phyloP scores from a whole-genome alignment of 2,113 vertebrate genomes.

The Pollachius pollachius region DNA sequence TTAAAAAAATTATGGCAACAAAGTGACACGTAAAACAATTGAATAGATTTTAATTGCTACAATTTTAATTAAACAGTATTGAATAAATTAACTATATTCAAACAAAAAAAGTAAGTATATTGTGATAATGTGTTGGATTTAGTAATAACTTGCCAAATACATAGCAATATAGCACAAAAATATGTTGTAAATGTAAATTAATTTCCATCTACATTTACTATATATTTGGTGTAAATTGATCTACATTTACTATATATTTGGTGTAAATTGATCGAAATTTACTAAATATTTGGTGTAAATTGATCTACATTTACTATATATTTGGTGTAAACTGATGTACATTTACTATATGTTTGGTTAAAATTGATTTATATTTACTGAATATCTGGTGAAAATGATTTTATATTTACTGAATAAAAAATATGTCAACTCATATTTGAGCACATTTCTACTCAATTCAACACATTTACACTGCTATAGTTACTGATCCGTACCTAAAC shows the following conservation, averaged over 20 bases:
- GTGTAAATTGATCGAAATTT: too few relatives aligned
- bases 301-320: constrained; percentile 17
- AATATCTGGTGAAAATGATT: constrained; percentile 7
- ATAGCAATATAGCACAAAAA: background rate
- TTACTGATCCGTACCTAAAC: constrained; percentile 12
- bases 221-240: too few relatives aligned
- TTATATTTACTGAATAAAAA: too few relatives aligned
- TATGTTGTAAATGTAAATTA: too few relatives aligned
- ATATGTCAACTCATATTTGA: constrained; percentile 3
- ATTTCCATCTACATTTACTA: too few relatives aligned
- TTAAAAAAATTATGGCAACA: constrained; percentile 19
- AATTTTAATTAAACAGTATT: constrained; percentile 2
- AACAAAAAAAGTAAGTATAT: constrained; percentile 7
- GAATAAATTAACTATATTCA: constrained; percentile 12
- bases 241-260: too few relatives aligned
- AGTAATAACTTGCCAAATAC: constrained; percentile 15
- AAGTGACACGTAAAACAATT: constrained; percentile 26
- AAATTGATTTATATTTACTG: background rate
- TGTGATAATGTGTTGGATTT: constrained; percentile 16
- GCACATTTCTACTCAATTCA: constrained; percentile 12
- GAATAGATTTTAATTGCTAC: constrained; percentile 16
- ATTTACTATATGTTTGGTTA: background rate
- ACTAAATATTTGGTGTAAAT: too few relatives aligned
- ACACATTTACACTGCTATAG: constrained; percentile 14
- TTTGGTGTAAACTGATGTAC: background rate